A percentile compares a stretch with the other conserved stretches of the same genome.
Conservation (phyloP, 2,888 invertebrate species). For the Limnephilus marmoratus region DNA sequence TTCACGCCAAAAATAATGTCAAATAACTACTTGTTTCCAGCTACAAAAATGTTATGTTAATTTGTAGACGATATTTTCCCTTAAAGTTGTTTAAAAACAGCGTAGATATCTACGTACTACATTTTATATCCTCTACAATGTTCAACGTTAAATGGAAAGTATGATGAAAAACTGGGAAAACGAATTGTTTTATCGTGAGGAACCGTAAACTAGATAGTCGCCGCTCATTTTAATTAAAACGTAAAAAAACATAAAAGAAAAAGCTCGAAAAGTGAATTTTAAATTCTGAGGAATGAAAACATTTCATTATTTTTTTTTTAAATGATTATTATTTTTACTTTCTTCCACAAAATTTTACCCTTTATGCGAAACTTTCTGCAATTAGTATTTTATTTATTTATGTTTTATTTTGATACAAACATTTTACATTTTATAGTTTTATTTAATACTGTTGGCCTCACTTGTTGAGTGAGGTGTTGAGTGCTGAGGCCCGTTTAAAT, state of each 20-base stretch:
- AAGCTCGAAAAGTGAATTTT: not conserved
- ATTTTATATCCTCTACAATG: not conserved
- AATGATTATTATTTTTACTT: not conserved
- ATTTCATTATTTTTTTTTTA: not conserved
- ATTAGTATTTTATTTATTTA: not conserved
- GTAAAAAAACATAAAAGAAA: not conserved
- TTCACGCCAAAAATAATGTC: not conserved
- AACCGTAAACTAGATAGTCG: constrained; percentile 2
- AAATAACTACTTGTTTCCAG: not conserved
- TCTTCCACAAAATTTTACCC: not conserved
- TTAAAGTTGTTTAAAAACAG: not conserved
- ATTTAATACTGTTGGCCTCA: too few relatives aligned
- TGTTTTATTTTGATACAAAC: too few relatives aligned
- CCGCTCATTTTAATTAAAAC: constrained; percentile 33
- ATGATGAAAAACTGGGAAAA: constrained; percentile 40
- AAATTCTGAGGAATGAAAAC: not conserved
- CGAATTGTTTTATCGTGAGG: not conserved
- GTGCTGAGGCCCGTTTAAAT: too few relatives aligned
- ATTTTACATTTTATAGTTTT: too few relatives aligned
- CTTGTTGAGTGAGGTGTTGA: too few relatives aligned
- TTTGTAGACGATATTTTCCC: not conserved
- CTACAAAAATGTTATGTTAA: not conserved
- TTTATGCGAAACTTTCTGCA: not conserved
- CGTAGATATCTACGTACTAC: not conserved
- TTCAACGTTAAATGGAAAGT: constrained; percentile 23